phyloP scores from a whole-genome alignment of 1,140 invertebrate species.

The Drosophila asahinai region DNA sequence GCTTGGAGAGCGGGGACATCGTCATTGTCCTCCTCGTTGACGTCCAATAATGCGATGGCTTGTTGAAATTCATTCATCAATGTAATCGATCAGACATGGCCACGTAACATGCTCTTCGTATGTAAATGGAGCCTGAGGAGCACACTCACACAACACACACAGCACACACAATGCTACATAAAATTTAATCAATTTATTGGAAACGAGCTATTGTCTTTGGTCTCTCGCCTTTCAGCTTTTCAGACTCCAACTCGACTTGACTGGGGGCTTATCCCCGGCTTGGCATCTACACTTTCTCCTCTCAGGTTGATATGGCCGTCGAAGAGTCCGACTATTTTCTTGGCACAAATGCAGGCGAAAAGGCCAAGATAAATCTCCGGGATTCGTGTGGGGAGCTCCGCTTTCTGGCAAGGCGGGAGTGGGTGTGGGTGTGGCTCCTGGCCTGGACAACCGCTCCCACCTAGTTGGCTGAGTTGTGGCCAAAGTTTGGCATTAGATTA shows the following conservation, averaged over 20 bases:
- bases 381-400: conserved; percentile 20
- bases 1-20: conserved; percentile 1
- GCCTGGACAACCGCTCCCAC: conserved; percentile 33
- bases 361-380: conserved; percentile 42
- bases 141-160: conserved; percentile 29
- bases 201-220: conserved; percentile 70
- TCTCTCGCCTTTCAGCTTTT: conserved; percentile 31
- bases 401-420: neutral
- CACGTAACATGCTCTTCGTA: conserved; percentile 58
- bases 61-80: conserved; percentile 80
- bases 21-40: conserved; percentile 43
- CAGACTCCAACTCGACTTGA: conserved; percentile 17
- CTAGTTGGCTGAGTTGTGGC: conserved; percentile 43
- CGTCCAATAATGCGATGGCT: conserved; percentile 57
- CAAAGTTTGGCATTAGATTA: conserved; percentile 52
- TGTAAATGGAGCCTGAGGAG: conserved; percentile 57
- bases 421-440: conserved; percentile 13
- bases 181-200: conserved; percentile 82
- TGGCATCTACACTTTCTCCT: conserved; percentile 60
- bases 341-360: conserved; percentile 44
- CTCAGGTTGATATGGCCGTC: conserved; percentile 43
- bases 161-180: conserved; percentile 70
- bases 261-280: conserved; percentile 27
- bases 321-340: conserved; percentile 32
- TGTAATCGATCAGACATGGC: conserved; percentile 76